Evolutionary conservation across 1,140 invertebrate species (phyloP), one percentile per base, ranked within the genome.

Genomic region (Coenobita brevimanus): DNA sequence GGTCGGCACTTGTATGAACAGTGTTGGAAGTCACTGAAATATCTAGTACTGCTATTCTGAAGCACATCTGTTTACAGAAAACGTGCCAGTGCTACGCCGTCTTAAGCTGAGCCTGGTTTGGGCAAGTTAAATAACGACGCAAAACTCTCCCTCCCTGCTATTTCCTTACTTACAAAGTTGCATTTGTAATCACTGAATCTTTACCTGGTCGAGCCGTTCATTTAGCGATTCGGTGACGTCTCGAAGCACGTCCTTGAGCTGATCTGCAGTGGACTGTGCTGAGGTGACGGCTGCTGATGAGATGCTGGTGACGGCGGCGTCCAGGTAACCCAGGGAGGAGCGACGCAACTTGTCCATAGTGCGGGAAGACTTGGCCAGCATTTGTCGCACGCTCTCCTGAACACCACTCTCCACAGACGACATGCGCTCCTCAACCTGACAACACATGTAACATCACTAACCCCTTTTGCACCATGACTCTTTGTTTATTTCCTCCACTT

Each of bases 221-320:
- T 46, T 21, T 3, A 86, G 38, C 3, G 15, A 15, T 3, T 41
- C n/a, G 0, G 73, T 38, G 8, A 86, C 41, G 2, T 64, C 36
- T 24, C 43, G 27, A 10, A 86, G n/a, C 1, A 24, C 73, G 38
- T 46, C 8, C 1, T 64, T 50, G 30, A 86, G 83, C 41, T 86
- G 83, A 27, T 86, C 57, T 1, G 83, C 83, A 2, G 83, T 69
- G 57, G 83, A 27, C 38, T 86, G 60, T 6, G 83, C 83, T 8
- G 83, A 86, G 27, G 73, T 60, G 10, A 86, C 83, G 0, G 83
- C 83, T n/a, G 83, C 71, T 2, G 83, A 86, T n/a, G 83, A 78
- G 0, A 86, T 54, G 24, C 33, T 86, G 57, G 83, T 86, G 3
- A 86, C 83, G 36, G 83, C 83, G 10, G 83, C 83, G 54, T 86